Evolutionary conservation across 2,888 invertebrate genomes (phyloP).

Genomic region (Tenthredo amoena): DNA sequence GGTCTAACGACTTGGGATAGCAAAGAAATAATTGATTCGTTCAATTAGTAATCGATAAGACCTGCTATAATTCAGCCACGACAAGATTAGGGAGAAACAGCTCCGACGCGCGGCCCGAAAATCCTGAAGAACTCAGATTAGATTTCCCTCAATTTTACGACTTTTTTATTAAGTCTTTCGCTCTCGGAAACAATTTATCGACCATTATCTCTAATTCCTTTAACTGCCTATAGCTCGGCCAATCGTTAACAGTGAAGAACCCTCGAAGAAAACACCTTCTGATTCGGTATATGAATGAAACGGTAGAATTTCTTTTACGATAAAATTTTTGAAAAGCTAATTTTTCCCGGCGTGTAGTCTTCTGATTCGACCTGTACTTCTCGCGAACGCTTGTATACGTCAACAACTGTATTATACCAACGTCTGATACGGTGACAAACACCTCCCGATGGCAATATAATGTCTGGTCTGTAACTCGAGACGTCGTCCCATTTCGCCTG

Average conservation of each 20-base stretch:
- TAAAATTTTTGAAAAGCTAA: not conserved
- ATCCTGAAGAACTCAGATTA: constrained; percentile 30
- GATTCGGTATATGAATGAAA: not conserved
- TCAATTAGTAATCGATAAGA: constrained; percentile 67
- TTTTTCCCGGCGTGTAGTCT: not conserved
- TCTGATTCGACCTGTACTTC: not conserved
- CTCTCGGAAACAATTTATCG: constrained; percentile 5
- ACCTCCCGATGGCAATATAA: constrained; percentile 28
- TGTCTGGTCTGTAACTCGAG: constrained; percentile 22
- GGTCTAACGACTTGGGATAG: constrained; percentile 57
- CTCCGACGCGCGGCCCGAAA: not conserved
- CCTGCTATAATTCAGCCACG: constrained; percentile 38
- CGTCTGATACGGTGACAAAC: not conserved
- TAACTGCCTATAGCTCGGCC: not conserved
- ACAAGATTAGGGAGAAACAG: constrained; percentile 35
- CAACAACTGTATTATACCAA: not conserved
- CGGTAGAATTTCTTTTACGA: not conserved
- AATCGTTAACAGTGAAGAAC: not conserved
- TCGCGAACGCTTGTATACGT: not conserved
- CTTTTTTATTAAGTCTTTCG: not conserved
- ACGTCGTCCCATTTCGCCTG: not conserved
- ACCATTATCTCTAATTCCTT: not conserved
- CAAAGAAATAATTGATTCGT: constrained; percentile 67
- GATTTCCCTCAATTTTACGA: constrained; percentile 34
- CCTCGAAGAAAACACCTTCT: not conserved